Base-by-base conservation (phyloP, 2,888 invertebrate genomes). In the Drosophila barbarae region DNA sequence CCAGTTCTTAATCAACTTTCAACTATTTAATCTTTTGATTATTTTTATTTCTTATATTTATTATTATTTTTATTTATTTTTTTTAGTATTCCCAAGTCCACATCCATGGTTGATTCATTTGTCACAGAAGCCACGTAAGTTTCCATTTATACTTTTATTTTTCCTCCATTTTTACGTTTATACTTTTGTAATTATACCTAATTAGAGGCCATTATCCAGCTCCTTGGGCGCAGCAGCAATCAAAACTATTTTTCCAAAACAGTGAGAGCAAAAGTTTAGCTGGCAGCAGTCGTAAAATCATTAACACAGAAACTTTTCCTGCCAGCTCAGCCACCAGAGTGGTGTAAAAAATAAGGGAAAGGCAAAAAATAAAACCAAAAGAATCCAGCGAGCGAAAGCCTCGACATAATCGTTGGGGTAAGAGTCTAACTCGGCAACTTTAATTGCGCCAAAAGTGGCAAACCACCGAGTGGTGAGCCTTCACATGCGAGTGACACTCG, bases 121-220 rank as follows among this genome's bases (percentile, higher is more conserved):
- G 65, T 88, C 35, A 79, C 60, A 67, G 87, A 87, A 76, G 87
- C 87, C 57, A 76, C 86, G 87, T 87, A 84, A 87, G 87, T 87
- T 53, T 23, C 18, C 44, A 5, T n/a, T 66, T 51, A 2, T 32
- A 13, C 47, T 51, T 55, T 3, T 35, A n/a, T 54, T 47, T 30
- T 49, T 57, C 42, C 46, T 51, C 23, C 51, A 21, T 39, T 52
- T 26, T 68, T 23, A 9, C 13, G 18, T 47, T 56, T 38, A 13
- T 64, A 36, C 35, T 49, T 49, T 49, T 9, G 13, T 21, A 41
- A 55, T 55, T 60, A 46, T 18, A 38, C n/a, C 15, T 38, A 52
- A 46, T 42, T 54, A 42, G 32, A 42, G 56, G 46, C 34, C 47
- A 55, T 65, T 67, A 47, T 54, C 41, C 32, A 35, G 60, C 47